These are phyloP conservation scores for Drosophila lowei DNA, from an alignment of 1,140 invertebrate genomes.

Conservation along the genomic window DNA sequence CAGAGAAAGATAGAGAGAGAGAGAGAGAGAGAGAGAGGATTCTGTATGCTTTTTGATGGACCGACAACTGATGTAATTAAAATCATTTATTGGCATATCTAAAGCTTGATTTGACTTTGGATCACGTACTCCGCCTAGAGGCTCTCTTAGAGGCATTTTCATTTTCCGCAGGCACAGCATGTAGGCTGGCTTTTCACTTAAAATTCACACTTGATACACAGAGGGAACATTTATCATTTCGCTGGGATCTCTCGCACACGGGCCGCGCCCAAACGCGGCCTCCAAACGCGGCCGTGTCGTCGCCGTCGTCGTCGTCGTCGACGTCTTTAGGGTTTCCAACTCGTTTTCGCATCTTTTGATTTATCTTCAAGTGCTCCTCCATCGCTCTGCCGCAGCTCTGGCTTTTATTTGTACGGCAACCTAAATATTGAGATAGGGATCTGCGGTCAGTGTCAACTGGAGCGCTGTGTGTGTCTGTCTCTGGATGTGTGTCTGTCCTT, in stretches of 20 bases:
- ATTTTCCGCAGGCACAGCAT: constrained; percentile 12
- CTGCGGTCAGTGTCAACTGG: constrained; percentile 71
- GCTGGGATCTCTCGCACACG: constrained; percentile 56
- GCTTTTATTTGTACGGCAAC: constrained; percentile 63
- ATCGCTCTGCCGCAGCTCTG: constrained; percentile 25
- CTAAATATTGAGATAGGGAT: constrained; percentile 76
- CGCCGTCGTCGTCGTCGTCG: constrained; percentile 18
- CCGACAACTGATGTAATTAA: constrained; percentile 60
- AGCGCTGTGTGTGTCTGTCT: constrained; percentile 20
- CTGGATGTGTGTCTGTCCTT: constrained; percentile 24
- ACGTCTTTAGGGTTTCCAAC: constrained; percentile 49
- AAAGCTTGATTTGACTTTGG: constrained; percentile 48
- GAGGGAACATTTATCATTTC: constrained; percentile 70
- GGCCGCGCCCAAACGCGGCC: not conserved
- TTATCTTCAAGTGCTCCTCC: constrained; percentile 65
- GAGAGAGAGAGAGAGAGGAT: not conserved
- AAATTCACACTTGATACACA: constrained; percentile 80
- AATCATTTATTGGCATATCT: constrained; percentile 75
- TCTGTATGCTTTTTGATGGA: constrained; percentile 31
- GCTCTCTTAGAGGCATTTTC: constrained; percentile 25
- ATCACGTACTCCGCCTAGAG: constrained; percentile 68
- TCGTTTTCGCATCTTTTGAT: constrained; percentile 78
- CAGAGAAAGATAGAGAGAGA: too few species aligned
- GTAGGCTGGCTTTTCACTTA: constrained; percentile 64
- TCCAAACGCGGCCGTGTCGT: constrained; percentile 53